Base-by-base conservation (phyloP, 2,888 invertebrate genomes). In the Tanypteryx hageni region DNA sequence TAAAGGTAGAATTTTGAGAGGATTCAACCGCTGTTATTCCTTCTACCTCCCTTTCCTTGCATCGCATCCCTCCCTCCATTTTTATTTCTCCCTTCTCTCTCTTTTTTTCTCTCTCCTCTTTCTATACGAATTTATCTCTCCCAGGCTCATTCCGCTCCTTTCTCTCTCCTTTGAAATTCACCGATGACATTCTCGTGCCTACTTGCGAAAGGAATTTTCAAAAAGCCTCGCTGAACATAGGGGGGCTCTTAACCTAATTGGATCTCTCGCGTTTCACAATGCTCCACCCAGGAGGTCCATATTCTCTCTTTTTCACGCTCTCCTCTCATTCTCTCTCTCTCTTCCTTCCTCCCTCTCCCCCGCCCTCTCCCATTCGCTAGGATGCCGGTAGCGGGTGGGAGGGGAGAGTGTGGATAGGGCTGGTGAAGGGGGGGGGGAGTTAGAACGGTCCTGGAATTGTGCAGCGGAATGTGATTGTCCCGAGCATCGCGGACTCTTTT, bases 241-340 rank as follows among this genome's bases (percentile, higher is more conserved):
- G 89, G 83, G 61, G 64, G 89, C 89, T 89, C 89, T 89, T 89
- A 89, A 64, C 89, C 44, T 89, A 89, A 89, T 89, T 89, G 89
- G 89, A 89, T 89, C 89, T 59, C 89, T 89, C 64, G 89, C 89
- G 64, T 64, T 89, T 89, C 89, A 89, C 89, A 89, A 89, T 89
- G 89, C 89, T 89, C n/a, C 68, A 22, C 89, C 89, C 64, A n/a
- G 89, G 61, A 68, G 89, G 89, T 64, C 64, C 89, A 89, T 89
- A 89, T 68, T 89, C 86, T 59, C 27, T 44, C 56, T n/a, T 56
- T 22, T 27, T 27, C 85, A 22, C 85, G 14, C 86, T 44, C 86
- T 18, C 31, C 16, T 4, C 86, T 16, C 59, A 4, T 31, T 27
- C 11, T 76, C n/a, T 44, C 44, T n/a, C n/a, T 27, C n/a, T 27